Conservation (phyloP, 2,888 invertebrate genomes). For the Beris chalybata region DNA sequence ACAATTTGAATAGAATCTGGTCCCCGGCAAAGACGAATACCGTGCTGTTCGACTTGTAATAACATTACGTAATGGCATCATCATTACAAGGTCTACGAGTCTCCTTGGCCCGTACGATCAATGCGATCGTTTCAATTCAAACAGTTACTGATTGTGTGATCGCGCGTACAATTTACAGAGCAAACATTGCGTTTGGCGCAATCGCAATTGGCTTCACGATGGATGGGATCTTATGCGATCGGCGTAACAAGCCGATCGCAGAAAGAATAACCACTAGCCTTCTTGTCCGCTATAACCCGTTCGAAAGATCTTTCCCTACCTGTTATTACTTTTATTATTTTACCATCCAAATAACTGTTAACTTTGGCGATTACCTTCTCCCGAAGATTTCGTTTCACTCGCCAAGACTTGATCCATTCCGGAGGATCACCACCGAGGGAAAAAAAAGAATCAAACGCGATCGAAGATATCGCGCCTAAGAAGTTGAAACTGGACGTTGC, state of each 20-base stretch:
- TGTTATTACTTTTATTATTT: slow-evolving; percentile 20
- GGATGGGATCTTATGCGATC: not conserved
- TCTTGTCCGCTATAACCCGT: slow-evolving; percentile 17
- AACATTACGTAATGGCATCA: slow-evolving; percentile 32
- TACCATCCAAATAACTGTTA: slow-evolving; percentile 13
- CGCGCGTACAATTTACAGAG: slow-evolving; percentile 14
- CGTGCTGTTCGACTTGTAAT: slow-evolving; percentile 24
- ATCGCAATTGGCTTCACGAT: not conserved
- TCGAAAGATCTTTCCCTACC: slow-evolving; percentile 26
- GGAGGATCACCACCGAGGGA: no score
- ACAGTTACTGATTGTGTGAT: no score
- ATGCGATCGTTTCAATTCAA: no score
- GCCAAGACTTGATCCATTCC: not conserved
- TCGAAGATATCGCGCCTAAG: no score
- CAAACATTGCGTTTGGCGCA: slow-evolving; percentile 10
- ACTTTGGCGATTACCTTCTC: slow-evolving; percentile 11
- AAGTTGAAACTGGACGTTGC: no score
- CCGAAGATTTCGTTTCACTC: not conserved
- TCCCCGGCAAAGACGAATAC: not conserved
- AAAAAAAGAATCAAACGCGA: no score
- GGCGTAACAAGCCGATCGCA: no score
- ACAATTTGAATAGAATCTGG: no score
- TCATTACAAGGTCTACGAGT: slow-evolving; percentile 30
- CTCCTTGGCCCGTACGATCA: not conserved
- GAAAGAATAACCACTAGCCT: no score